Base-by-base conservation (phyloP, 2,888 invertebrate species). In the Venustoraphidia nigricollis region DNA sequence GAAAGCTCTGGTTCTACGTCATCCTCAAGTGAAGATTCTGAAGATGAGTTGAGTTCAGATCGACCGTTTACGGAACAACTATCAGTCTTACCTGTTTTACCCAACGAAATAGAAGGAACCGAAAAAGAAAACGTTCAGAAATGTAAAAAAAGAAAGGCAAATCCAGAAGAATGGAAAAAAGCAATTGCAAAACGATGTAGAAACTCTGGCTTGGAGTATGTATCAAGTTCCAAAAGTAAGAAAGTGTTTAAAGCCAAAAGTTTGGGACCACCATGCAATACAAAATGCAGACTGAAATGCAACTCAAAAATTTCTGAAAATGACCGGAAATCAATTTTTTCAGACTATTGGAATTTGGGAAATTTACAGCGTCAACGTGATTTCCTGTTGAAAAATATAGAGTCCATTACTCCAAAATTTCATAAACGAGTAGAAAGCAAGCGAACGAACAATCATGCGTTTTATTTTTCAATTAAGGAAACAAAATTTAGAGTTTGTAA, bases 361-460 rank as follows among this genome's bases (percentile, higher is more conserved):
- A 27, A 45, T 37, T n/a, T 45, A 37, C 37, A 45, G 27, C 36
- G 36, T 34, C 45, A 45, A 45, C 45, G 45, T 14, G 45, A 45
- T 37, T 45, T 45, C 37, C 45, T 45, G 9, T 45, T 45, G 37
- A 45, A 36, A 36, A 14, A 37, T 45, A 45, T 45, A 10, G 45
- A 45, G 14, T 38, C 36, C 36, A 27, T 44, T 3, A 37, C 11
- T 36, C 45, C 37, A 36, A 48, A 44, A 44, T 44, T n/a, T n/a
- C n/a, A 54, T 44, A 38, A 50, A 36, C 47, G 51, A 39, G 52
- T 46, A 36, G 50, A 52, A 40, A 54, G 49, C 49, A 50, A 39
- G 27, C 49, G 56, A 9, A 50, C 47, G 50, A 45, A 49, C 36
- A 55, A 52, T 49, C 37, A 52, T 11, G 52, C 54, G 34, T 56